These are phyloP conservation scores for Glaucomys volans DNA, from an alignment of 2,113 vertebrate species.

Conservation along the genomic window DNA sequence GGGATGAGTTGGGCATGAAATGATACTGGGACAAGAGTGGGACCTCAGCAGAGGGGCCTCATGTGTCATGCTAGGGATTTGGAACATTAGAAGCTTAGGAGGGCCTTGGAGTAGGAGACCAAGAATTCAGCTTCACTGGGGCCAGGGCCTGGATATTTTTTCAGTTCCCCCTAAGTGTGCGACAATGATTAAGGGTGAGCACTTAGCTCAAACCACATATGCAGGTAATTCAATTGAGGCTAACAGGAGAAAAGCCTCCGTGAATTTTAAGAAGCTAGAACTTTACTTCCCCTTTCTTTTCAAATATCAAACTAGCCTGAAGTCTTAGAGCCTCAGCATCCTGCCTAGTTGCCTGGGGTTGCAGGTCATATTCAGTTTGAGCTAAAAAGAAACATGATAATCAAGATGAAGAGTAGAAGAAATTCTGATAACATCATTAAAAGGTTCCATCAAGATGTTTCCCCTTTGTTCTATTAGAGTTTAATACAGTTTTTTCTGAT, in stretches of 20 bases:
- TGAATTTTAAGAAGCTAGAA: not conserved
- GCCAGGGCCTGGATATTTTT: not conserved
- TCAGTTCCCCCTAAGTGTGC: not conserved
- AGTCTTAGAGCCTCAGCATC: not conserved
- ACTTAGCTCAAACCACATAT: not conserved
- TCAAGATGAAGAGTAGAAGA: not conserved
- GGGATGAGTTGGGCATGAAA: not conserved
- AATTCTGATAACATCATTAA: not conserved
- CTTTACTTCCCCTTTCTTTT: not conserved
- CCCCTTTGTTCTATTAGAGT: not conserved
- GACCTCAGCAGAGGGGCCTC: not conserved
- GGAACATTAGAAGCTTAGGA: not conserved
- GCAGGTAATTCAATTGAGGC: not conserved
- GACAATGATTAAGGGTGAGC: not conserved
- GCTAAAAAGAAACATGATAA: slow-evolving; percentile 1
- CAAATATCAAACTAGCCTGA: not conserved
- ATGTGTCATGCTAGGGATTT: not conserved
- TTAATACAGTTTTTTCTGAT: not conserved
- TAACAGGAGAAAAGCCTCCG: not conserved
- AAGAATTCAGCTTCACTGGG: not conserved
- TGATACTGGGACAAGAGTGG: not conserved
- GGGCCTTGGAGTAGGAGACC: not conserved
- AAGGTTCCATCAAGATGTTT: not conserved
- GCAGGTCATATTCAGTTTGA: not conserved
- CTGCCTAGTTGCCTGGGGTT: not conserved